phyloP scores from a whole-genome alignment of 1,140 invertebrate genomes.

The Armadillidium nasatum region DNA sequence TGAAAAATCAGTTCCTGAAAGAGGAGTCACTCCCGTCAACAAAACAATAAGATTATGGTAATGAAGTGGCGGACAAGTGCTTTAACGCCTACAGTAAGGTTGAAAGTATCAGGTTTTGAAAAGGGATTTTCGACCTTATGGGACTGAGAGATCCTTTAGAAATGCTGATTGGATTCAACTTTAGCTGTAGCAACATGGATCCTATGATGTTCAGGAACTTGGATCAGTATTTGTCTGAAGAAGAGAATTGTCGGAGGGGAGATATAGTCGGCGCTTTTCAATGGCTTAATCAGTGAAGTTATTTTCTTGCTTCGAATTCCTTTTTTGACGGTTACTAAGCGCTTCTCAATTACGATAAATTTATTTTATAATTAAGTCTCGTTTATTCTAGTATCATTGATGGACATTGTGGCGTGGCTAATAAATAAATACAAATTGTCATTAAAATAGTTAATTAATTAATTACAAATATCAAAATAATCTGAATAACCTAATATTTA shows the following conservation, averaged over 20 bases:
- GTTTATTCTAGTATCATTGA: no score
- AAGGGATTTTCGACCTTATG: conserved; percentile 28
- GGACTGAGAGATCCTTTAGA: conserved; percentile 35
- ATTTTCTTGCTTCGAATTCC: background rate
- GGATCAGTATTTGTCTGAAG: conserved; percentile 52
- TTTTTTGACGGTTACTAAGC: no score
- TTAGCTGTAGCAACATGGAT: conserved; percentile 47
- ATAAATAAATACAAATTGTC: no score
- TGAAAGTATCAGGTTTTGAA: conserved; percentile 18
- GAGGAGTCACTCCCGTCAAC: conserved; percentile 34
- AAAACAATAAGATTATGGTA: conserved; percentile 44
- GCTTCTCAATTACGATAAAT: no score
- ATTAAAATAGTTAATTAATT: no score
- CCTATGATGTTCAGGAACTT: conserved; percentile 49
- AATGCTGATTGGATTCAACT: conserved; percentile 41
- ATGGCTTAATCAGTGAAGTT: background rate
- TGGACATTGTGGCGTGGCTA: no score
- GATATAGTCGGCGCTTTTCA: conserved; percentile 47
- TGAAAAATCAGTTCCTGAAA: background rate
- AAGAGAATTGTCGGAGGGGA: conserved; percentile 48
- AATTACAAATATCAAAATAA: no score
- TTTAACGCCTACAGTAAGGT: conserved; percentile 37
- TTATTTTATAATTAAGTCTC: no score
- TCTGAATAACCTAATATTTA: no score
- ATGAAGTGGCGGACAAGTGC: conserved; percentile 44